phyloP scores from a whole-genome alignment of 2,113 vertebrate genomes.

The Oxyruncus cristatus region DNA sequence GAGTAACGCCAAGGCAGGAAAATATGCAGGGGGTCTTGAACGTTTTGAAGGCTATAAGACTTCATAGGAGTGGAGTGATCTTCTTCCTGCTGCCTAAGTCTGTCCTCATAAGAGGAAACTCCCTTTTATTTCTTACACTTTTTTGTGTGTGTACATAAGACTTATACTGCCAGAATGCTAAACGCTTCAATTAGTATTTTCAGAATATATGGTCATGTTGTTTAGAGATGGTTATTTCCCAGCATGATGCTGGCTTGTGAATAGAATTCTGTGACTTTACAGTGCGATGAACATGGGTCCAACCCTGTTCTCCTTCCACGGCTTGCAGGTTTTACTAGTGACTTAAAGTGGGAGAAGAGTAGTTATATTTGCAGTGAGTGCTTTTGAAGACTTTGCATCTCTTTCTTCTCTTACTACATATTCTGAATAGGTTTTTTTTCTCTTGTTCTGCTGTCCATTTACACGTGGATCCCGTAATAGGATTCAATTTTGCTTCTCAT shows the following conservation, averaged over 20 bases:
- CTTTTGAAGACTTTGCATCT: neutral
- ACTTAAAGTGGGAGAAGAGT: neutral
- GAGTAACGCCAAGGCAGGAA: accelerated
- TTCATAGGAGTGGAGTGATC: neutral
- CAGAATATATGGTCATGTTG: neutral
- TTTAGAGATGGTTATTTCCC: neutral
- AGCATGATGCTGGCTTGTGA: neutral
- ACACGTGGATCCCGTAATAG: neutral
- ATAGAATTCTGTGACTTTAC: neutral
- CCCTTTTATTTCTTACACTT: neutral
- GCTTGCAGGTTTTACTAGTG: neutral
- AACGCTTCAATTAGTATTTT: neutral
- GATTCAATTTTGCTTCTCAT: neutral
- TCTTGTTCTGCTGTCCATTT: neutral
- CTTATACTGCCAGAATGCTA: neutral
- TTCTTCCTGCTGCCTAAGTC: neutral
- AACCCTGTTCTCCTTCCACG: neutral
- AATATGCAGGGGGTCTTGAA: neutral
- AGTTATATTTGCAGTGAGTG: neutral
- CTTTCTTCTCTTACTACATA: neutral
- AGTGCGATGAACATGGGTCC: neutral
- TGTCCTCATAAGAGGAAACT: neutral
- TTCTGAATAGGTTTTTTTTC: neutral
- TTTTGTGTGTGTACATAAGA: neutral
- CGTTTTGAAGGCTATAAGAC: neutral